Evolutionary conservation across 2,888 invertebrate genomes (phyloP), one percentile per base, ranked within the genome.

Genomic region (Eupithecia tripunctaria): DNA sequence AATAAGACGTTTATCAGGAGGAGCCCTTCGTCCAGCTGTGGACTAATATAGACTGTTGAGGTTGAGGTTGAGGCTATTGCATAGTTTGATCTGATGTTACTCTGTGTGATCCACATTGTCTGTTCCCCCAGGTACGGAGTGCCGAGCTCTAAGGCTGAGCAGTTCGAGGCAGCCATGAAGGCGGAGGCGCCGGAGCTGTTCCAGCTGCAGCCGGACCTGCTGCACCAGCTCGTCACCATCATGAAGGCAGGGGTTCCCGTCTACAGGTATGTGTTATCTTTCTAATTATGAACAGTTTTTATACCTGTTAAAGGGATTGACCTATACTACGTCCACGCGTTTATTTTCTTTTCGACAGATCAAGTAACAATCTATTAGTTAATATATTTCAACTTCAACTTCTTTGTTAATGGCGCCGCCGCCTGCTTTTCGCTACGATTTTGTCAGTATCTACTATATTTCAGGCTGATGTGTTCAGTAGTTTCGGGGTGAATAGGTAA

Each of bases 161-260:
- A 96, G 78, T 99, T 99, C 91, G 99, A 99, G 89, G 96, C 97
- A 63, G 98, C 98, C 0, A 99, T 99, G 98, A 97, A 97, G 88
- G 96, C 97, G 8, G 97, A 98, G n/a, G 99, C 99, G 0, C 99
- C 99, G 0, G 99, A 99, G 89, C 94, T 99, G 74, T 99, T 99
- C 94, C 97, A 98, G 73, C 96, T 98, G 72, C 98, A 99, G 82
- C 99, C 99, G 0, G 99, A 99, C 95, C 93, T 99, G 32, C 95
- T 99, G 71, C 99, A 99, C 91, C 99, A 99, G 89, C 95, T 99
- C 75, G 99, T 99, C 59, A 99, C 99, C 67, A 99, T 99, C 81
- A 98, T 98, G 96, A 96, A 96, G 83, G 97, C 97, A 76, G 96
- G 96, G 6, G 96, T 97, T 6, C 96, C 97, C 0, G 97, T 97